Conservation (phyloP, 1,140 invertebrate species). For the Lucilia cuprina region DNA sequence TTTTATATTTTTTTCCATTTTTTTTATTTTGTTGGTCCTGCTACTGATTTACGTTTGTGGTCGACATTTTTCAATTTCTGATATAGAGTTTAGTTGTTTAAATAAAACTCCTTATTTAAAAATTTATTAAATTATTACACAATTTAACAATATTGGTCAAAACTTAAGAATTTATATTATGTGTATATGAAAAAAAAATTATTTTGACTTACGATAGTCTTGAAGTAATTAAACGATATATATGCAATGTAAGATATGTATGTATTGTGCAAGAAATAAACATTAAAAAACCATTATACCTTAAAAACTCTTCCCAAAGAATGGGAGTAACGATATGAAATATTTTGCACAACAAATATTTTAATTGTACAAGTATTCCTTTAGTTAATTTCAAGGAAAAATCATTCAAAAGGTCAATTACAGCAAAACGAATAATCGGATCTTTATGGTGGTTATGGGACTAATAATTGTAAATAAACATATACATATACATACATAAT, state of each 20-base stretch:
- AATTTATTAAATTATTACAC: too few species aligned
- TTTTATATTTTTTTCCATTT: too few species aligned
- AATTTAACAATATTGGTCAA: too few species aligned
- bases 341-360: neutral
- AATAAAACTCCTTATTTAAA: too few species aligned
- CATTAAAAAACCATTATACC: constrained; percentile 2
- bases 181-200: too few species aligned
- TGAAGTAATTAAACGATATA: neutral
- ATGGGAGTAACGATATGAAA: neutral
- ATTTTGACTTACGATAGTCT: too few species aligned
- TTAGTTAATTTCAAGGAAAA: neutral
- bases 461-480: neutral
- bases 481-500: neutral
- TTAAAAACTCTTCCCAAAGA: neutral
- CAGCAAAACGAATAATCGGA: neutral
- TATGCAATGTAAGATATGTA: neutral
- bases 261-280: neutral
- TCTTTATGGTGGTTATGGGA: neutral
- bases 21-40: too few species aligned
- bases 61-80: too few species aligned
- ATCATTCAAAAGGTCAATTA: neutral
- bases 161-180: too few species aligned
- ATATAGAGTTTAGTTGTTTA: too few species aligned
- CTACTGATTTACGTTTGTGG: too few species aligned
- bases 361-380: neutral